Conservation (phyloP, 2,888 invertebrate species). For the Drosophila mettleri region DNA sequence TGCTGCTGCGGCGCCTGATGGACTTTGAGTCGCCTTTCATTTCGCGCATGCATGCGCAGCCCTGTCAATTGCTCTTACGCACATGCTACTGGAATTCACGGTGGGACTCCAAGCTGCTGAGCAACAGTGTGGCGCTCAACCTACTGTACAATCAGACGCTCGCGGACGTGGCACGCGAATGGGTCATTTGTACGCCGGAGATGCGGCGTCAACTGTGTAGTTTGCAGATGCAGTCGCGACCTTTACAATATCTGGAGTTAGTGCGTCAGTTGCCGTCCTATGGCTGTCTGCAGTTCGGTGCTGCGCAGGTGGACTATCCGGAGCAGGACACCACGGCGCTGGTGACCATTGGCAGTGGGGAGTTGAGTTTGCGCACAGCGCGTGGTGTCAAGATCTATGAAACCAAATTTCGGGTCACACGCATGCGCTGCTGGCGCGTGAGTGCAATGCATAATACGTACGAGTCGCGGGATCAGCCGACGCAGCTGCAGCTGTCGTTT, state of each 20-base stretch:
- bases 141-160: conserved; percentile 94
- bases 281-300: conserved; percentile 93
- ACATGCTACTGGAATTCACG: conserved; percentile 96
- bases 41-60: conserved; percentile 91
- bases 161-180: conserved; percentile 94
- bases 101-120: conserved; percentile 93
- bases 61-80: conserved; percentile 92
- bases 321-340: conserved; percentile 88
- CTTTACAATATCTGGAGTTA: conserved; percentile 94
- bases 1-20: conserved; percentile 94
- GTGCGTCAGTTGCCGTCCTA: conserved; percentile 94
- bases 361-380: conserved; percentile 90
- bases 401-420: conserved; percentile 95
- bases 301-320: conserved; percentile 91
- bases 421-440: conserved; percentile 99
- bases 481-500: conserved; percentile 92
- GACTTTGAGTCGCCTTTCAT: conserved; percentile 99
- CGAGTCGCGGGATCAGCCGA: conserved; percentile 70
- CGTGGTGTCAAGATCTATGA: conserved; percentile 89
- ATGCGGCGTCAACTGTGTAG: conserved; percentile 89
- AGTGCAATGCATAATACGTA: conserved; percentile 89
- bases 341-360: conserved; percentile 94
- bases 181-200: conserved; percentile 92
- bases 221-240: conserved; percentile 91
- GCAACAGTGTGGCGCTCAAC: conserved; percentile 93